Base-by-base conservation (phyloP, 2,797 vertebrate genomes). In the Acanthurus leucopareius region DNA sequence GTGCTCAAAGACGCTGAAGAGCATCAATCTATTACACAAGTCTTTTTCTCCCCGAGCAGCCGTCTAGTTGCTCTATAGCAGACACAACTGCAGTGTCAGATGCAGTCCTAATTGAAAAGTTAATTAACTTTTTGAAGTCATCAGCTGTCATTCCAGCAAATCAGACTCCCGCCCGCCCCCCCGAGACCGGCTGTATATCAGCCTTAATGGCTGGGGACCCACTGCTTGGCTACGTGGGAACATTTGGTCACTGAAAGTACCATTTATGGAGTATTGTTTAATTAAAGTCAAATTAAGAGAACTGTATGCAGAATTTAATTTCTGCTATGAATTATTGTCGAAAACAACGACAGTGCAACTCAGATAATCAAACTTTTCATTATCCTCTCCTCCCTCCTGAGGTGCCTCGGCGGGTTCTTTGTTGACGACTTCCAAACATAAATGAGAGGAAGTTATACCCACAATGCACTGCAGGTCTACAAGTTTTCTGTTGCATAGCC, bases 41-140 rank as follows among this genome's bases (percentile, higher is more conserved):
- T 73, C 80, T 53, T 84, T 71, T 67, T 70, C 77, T 91, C 91
- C 88, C 87, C 22, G 79, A 86, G 59, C 86, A 82, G 20, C 83
- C 73, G 78, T 56, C 69, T 70, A 25, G 66, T 91, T 94, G 91
- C 88, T 91, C 88, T 17, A 38, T 88, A 90, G 89, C 92, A 93
- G 89, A 95, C 94, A 89, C 91, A 89, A 93, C 94, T 86, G 83
- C 94, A 90, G 93, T 92, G 94, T 96, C 96, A 95, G 95, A 96
- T 93, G 94, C 75, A 72, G 95, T 94, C 95, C 92, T 98, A 98
- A 99, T 97, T 98, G 96, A 97, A 97, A 98, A 97, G 95, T 97
- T 97, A 99, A 98, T 98, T 97, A 97, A 97, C 96, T 97, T 97
- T 96, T 95, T 95, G 95, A 97, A 97, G 96, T 95, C 96, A 96